Base-by-base conservation (phyloP, 1,140 invertebrate species). In the Mizuhopecten yessoensis region DNA sequence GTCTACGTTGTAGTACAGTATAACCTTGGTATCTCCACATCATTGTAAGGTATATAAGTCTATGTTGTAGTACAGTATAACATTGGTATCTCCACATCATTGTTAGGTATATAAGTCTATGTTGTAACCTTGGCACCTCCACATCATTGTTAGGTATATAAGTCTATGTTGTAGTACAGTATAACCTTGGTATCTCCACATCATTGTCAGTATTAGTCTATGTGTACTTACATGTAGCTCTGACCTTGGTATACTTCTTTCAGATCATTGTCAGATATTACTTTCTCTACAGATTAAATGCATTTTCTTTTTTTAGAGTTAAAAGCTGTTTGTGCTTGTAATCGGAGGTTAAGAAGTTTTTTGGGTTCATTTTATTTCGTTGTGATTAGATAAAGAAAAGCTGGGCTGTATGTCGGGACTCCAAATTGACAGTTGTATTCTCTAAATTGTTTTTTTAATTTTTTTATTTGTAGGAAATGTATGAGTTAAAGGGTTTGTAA, bases 401-500 rank as follows among this genome's bases (percentile, higher is more conserved):
- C 57, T 29, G 17, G 45, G 57, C 57, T 75, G 57, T 75, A 29
- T 75, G 57, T 75, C 9, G 17, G 57, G 20, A 75, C 57, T 75
- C 57, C 5, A 75, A 75, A 75, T 75, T 75, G 57, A 75, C 57
- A 75, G 57, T 75, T 75, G 57, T 75, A 75, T 75, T 75, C 23
- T 75, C 57, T 29, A 75, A 75, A 75, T 75, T 75, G 57, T 75
- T 29, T 75, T n/a, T n/a, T 75, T 75, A 7, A n/a, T 75, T 75
- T 75, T 45, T 75, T 75, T 75, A 75, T 75, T n/a, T 75, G 57
- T 75, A 75, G 57, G 57, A 75, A 75, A 75, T 75, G 57, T 75
- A 75, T 29, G 23, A 75, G 9, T 75, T 75, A 29, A 75, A 29
- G 57, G 57, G 9, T 75, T 29, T 75, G n/a, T 75, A 75, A 75